These are phyloP conservation scores for Chirona hameri DNA, from an alignment of 2,888 invertebrate species.

Conservation along the genomic window DNA sequence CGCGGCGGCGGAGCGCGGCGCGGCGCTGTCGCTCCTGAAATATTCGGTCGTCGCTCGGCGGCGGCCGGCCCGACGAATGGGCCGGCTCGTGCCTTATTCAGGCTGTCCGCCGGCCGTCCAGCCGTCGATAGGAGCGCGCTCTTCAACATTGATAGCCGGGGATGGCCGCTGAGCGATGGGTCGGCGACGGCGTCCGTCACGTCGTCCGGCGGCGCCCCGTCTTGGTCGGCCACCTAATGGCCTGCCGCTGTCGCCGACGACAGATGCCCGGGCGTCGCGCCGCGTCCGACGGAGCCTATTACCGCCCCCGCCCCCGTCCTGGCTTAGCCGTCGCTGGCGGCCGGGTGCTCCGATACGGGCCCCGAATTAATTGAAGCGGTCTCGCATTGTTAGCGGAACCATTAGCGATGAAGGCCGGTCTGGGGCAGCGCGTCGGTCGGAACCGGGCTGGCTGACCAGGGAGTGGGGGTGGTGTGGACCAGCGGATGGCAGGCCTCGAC, in stretches of 20 bases:
- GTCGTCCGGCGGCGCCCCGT: not conserved
- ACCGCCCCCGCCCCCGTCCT: not conserved
- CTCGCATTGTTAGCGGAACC: not conserved
- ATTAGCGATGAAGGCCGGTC: not conserved
- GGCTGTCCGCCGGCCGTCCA: not conserved
- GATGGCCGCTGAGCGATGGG: not conserved
- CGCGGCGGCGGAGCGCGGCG: not conserved
- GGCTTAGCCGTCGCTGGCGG: not conserved
- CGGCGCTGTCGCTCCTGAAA: not conserved
- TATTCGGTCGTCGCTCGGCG: not conserved
- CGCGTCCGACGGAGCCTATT: not conserved
- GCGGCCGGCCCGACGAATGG: not conserved
- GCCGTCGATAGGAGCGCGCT: not conserved
- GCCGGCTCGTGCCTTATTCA: not conserved
- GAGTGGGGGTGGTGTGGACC: too few relatives aligned
- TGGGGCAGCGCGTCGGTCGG: not conserved
- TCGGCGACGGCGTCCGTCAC: not conserved
- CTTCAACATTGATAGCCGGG: not conserved
- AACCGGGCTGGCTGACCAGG: not conserved
- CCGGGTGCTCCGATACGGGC: not conserved
- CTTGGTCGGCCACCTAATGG: not conserved
- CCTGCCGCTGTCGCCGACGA: not conserved
- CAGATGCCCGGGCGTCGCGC: not conserved
- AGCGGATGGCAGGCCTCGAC: too few relatives aligned
- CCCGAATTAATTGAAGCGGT: not conserved